Conservation (phyloP, 2,888 invertebrate genomes). For the Hirtodrosophila cameraria region DNA sequence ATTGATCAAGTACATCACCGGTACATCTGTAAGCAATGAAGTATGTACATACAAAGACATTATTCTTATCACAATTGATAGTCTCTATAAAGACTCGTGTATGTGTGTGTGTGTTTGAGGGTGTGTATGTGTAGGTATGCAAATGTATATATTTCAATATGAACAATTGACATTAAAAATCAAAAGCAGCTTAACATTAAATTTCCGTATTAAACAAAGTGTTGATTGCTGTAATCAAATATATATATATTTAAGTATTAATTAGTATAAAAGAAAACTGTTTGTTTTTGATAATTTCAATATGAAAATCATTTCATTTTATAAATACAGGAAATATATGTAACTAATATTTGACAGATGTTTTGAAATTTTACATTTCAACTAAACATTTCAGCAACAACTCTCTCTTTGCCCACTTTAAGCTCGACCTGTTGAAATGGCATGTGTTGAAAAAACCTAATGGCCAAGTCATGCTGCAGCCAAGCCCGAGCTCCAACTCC, state of each 20-base stretch:
- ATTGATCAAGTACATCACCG: constrained; percentile 24
- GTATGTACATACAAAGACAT: constrained; percentile 15
- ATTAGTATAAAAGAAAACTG: constrained; percentile 47
- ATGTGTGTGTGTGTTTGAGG: constrained; percentile 6
- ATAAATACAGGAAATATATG: constrained; percentile 43
- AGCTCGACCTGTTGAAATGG: constrained; percentile 39
- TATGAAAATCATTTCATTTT: constrained; percentile 57
- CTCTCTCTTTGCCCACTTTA: constrained; percentile 22
- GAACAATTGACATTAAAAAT: constrained; percentile 27
- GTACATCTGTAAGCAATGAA: constrained; percentile 13
- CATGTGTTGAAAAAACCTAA: constrained; percentile 51
- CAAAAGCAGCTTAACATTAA: constrained; percentile 19
- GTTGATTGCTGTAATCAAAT: constrained; percentile 58
- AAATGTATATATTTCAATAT: constrained; percentile 28
- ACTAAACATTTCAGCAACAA: too few species aligned
- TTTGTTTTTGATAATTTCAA: constrained; percentile 65
- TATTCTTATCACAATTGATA: constrained; percentile 40
- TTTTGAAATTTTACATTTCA: too few species aligned
- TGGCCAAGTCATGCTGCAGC: constrained; percentile 55
- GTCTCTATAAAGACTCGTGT: constrained; percentile 4
- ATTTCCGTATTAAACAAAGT: constrained; percentile 35
- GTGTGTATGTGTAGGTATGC: too few species aligned
- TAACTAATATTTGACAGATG: too few species aligned
- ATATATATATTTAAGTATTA: constrained; percentile 56
- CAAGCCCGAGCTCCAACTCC: too few species aligned